A percentile compares a stretch with the other conserved stretches of the same genome.
Evolutionary conservation across 2,797 vertebrate genomes (phyloP).

Genomic region (Micrastur ruficollis): DNA sequence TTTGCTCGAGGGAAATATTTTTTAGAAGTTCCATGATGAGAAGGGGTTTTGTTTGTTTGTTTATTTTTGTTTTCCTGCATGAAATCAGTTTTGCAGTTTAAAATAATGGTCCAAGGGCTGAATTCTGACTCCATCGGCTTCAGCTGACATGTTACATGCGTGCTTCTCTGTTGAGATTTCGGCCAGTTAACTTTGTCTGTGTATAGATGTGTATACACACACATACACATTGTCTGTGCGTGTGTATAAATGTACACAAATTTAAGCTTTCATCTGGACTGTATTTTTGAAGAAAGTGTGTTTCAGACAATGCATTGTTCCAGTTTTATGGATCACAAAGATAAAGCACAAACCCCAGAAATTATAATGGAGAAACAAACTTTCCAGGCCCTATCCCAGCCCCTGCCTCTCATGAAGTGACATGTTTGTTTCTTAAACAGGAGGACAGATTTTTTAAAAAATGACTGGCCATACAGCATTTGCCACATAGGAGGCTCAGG

Average conservation of each 20-base stretch:
- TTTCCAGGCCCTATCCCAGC: background rate
- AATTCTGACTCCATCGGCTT: background rate
- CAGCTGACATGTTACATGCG: background rate
- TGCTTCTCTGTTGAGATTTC: background rate
- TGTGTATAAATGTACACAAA: background rate
- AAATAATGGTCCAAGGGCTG: constrained; percentile 47
- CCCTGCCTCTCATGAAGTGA: background rate
- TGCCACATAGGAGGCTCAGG: background rate
- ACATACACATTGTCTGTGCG: background rate
- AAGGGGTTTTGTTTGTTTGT: constrained; percentile 61
- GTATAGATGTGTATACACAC: background rate
- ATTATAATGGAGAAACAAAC: background rate
- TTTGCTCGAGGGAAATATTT: constrained; percentile 64
- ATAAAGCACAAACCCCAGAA: background rate
- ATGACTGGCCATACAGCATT: background rate
- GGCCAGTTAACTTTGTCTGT: background rate
- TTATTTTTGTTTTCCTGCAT: constrained; percentile 40
- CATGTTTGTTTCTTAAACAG: background rate
- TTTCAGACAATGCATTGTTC: constrained; percentile 7
- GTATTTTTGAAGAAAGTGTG: constrained; percentile 14
- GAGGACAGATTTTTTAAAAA: background rate
- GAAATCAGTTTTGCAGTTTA: constrained; percentile 44
- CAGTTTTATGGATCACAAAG: background rate
- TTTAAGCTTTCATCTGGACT: constrained; percentile 29
- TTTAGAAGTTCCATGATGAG: constrained; percentile 63